Conservation (phyloP, 2,797 vertebrate species). For the Pseudotriccus pelzelni region DNA sequence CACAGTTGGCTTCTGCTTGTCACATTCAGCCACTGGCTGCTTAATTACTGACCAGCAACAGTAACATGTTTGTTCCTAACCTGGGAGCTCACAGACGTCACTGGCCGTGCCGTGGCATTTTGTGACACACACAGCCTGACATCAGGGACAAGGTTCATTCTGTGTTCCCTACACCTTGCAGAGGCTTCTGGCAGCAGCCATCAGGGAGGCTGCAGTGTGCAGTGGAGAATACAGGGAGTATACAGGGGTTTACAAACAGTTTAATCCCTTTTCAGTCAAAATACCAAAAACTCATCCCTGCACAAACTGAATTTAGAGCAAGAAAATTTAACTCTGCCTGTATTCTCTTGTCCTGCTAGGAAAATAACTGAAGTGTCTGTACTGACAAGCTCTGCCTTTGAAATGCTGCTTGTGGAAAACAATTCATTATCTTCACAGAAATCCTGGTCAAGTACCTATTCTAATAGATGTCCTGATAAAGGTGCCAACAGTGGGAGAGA, state of each 20-base stretch:
- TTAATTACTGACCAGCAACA: not conserved
- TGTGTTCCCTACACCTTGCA: not conserved
- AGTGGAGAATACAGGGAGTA: accelerated
- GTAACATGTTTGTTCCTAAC: not conserved
- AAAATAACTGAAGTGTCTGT: not conserved
- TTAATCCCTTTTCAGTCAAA: not conserved
- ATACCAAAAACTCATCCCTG: not conserved
- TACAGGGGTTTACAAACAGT: not conserved
- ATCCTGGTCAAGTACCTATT: not conserved
- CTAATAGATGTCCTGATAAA: not conserved
- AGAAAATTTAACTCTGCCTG: not conserved
- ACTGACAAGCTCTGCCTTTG: not conserved
- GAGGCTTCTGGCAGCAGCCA: not conserved
- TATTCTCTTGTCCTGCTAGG: not conserved
- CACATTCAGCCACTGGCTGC: not conserved
- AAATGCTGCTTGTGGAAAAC: not conserved
- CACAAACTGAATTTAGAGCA: not conserved
- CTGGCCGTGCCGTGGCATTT: accelerated
- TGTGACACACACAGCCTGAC: accelerated
- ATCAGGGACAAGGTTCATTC: not conserved
- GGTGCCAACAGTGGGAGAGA: not conserved
- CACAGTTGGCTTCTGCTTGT: not conserved
- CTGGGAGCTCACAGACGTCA: accelerated
- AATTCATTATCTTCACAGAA: not conserved
- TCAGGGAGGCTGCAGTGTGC: accelerated